Base-by-base conservation (phyloP, 2,113 vertebrate genomes). In the Probosciger aterrimus region DNA sequence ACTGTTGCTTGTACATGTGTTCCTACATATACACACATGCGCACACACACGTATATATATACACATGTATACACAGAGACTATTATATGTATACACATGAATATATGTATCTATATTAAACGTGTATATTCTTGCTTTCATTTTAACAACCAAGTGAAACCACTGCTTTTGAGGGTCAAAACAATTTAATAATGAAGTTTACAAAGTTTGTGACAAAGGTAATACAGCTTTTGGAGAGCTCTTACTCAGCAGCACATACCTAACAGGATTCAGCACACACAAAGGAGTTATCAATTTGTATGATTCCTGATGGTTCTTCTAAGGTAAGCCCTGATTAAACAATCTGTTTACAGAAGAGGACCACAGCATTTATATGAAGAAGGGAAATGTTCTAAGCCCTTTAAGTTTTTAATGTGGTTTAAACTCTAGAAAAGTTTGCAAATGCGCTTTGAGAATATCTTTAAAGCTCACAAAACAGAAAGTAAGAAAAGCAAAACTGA, bases 121-220 rank as follows among this genome's bases (percentile, higher is more conserved):
- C 41, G 63, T 11, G 23, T 16, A 11, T 31, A n/a, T 19, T 47
- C 3, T 46, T 73, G 14, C 85, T 68, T 62, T 43, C 10, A 52
- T 91, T 88, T 76, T 77, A 79, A 31, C 27, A 88, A 25, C 3
- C 71, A 80, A 74, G 17, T 52, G 52, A 92, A 95, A 88, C n/a
- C 33, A 28, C 19, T 33, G 59, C n/a, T 88, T 90, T 69, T 60
- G 43, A 90, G 22, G 25, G 15, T 17, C 44, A 74, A 86, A 69
- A 35, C 64, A 73, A 80, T 37, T 62, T 79, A 55, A 76, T n/a
- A 70, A 70, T 10, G 3, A 84, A 20, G 14, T 75, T 81, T 17
- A 30, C 65, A 59, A 75, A 69, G 30, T 3, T 2, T 18, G 10
- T 31, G 23, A 37, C 33, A 35, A 33, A 67, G 44, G 25, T 44